Conservation (phyloP, 2,888 invertebrate species). For the Mongoloraphidia duomilia region DNA sequence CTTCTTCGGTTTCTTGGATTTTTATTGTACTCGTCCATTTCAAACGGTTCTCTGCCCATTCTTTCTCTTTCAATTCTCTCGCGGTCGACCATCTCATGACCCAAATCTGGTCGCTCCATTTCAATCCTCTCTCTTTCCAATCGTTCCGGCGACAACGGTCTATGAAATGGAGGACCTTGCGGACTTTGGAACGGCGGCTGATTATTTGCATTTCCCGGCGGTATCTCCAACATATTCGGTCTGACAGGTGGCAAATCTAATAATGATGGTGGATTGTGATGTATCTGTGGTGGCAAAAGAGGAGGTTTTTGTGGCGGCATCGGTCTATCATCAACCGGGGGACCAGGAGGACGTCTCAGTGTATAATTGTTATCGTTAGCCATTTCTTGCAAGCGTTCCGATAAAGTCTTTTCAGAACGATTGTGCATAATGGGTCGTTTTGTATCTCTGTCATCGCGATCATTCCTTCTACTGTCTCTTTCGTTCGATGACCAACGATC, state of each 20-base stretch:
- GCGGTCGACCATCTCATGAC: constrained; percentile 20
- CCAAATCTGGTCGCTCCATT: constrained; percentile 18
- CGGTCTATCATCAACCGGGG: no score
- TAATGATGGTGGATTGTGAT: neutral
- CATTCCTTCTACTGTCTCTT: constrained; percentile 11
- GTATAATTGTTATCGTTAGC: constrained; percentile 12
- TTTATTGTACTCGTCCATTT: constrained; percentile 9
- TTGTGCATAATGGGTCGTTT: constrained; percentile 13
- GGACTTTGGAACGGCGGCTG: neutral
- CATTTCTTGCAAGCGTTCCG: constrained; percentile 24
- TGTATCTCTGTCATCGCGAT: constrained; percentile 6
- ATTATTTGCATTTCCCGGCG: neutral
- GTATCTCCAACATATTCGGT: constrained; percentile 1
- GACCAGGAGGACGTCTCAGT: neutral
- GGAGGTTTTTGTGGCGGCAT: neutral
- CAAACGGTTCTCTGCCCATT: constrained; percentile 2
- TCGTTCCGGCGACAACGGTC: neutral
- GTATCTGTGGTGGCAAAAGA: neutral
- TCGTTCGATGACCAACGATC: constrained; percentile 2
- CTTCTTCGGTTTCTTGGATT: constrained; percentile 9
- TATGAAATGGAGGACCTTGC: no score
- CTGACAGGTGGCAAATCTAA: constrained; percentile 3
- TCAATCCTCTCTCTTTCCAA: constrained; percentile 14
- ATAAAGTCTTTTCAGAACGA: constrained; percentile 22
- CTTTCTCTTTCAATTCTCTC: constrained; percentile 11